Percentiles rank a stretch among this genome's conserved stretches.
These are phyloP conservation scores for Rissa tridactyla DNA, from an alignment of 2,113 vertebrate species.

Conservation along the genomic window DNA sequence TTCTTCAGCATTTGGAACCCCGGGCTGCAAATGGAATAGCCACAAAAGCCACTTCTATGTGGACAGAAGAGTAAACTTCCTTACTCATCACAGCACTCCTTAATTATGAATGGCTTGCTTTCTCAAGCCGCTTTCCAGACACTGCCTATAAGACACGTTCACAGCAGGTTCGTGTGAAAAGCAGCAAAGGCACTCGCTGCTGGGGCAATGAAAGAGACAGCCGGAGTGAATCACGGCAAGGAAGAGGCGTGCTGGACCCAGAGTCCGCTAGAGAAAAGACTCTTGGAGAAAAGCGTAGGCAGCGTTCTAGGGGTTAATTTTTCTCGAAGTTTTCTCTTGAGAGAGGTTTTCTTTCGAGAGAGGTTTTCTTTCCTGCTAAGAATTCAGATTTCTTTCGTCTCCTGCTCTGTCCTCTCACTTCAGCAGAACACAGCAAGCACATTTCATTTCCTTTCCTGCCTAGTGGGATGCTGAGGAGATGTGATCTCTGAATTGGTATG, in stretches of 20 bases:
- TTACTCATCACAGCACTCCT: not conserved
- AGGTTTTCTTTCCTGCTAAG: not conserved
- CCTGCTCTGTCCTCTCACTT: not conserved
- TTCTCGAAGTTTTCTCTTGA: not conserved
- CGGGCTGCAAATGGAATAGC: not conserved
- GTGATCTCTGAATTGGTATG: slow-evolving; percentile 31
- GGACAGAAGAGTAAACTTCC: not conserved
- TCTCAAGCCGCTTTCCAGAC: not conserved
- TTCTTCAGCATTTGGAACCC: not conserved
- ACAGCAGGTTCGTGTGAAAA: not conserved
- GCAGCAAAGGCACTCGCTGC: not conserved
- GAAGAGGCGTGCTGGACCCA: not conserved
- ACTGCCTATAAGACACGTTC: not conserved
- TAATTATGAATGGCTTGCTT: not conserved
- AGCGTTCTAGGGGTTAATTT: not conserved
- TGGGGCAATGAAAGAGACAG: not conserved
- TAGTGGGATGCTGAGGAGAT: slow-evolving; percentile 27
- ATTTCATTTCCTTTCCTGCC: slow-evolving; percentile 49
- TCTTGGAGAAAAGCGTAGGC: not conserved
- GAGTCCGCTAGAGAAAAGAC: not conserved
- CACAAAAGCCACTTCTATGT: not conserved
- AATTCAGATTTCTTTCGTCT: not conserved
- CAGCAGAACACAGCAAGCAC: slow-evolving; percentile 6
- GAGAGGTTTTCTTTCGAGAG: not conserved
- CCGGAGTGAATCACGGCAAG: not conserved